These are phyloP conservation scores for Drosophila mayaguana DNA, from an alignment of 2,888 invertebrate genomes.

Conservation along the genomic window DNA sequence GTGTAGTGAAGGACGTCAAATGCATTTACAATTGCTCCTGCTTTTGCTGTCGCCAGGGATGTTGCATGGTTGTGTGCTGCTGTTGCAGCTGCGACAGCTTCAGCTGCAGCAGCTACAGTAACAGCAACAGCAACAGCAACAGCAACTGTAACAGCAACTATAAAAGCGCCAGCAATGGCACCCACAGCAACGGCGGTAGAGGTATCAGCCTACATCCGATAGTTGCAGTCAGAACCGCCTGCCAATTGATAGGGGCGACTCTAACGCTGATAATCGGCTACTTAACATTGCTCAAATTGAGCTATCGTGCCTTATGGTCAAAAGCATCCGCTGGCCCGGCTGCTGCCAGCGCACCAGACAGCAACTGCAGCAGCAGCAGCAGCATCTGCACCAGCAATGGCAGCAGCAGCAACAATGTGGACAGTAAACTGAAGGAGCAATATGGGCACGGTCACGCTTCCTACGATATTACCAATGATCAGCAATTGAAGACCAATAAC, in stretches of 20 bases:
- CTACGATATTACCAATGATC: constrained; percentile 69
- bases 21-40: constrained; percentile 68
- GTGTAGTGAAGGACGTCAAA: constrained; percentile 19
- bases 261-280: constrained; percentile 45
- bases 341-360: background rate
- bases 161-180: background rate
- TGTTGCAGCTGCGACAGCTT: constrained; percentile 52
- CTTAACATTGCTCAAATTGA: constrained; percentile 21
- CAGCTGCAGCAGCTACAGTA: constrained; percentile 1
- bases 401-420: constrained; percentile 10
- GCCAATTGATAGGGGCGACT: constrained; percentile 46
- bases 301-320: constrained; percentile 4
- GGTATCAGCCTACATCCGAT: constrained; percentile 17
- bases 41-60: constrained; percentile 69
- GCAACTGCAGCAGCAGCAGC: background rate
- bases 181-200: background rate
- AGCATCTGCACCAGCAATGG: background rate
- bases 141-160: background rate
- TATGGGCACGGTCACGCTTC: constrained; percentile 47
- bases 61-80: constrained; percentile 60
- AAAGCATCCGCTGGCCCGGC: background rate
- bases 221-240: constrained; percentile 35
- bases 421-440: constrained; percentile 42
- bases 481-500: constrained; percentile 70
- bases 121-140: background rate